Evolutionary conservation across 2,113 vertebrate species (phyloP).

Genomic region (Odontesthes bonariensis): DNA sequence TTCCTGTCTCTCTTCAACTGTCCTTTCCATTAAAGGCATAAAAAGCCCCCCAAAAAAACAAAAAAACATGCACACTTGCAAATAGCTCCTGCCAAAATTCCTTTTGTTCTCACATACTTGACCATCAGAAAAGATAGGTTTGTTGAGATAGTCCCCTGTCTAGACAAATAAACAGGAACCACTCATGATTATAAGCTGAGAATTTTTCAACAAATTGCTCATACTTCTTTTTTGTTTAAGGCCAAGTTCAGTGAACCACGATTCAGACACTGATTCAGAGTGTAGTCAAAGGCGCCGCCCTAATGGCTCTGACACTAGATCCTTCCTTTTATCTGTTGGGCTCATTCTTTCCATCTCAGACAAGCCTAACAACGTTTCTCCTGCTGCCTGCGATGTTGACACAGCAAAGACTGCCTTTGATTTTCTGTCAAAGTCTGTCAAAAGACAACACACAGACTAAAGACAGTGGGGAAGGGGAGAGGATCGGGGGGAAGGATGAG

Average conservation of each 20-base stretch:
- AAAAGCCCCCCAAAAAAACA: too few species aligned
- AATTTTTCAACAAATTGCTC: slow-evolving; percentile 25
- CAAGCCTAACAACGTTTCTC: slow-evolving; percentile 23
- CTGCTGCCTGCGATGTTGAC: slow-evolving; percentile 52
- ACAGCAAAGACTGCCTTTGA: slow-evolving; percentile 57
- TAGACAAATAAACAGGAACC: slow-evolving; percentile 13
- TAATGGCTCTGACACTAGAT: slow-evolving; percentile 48
- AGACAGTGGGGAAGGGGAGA: not conserved
- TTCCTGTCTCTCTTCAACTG: too few species aligned
- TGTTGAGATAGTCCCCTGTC: not conserved
- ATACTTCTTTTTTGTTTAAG: not conserved
- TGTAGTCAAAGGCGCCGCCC: slow-evolving; percentile 7
- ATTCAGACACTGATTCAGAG: slow-evolving; percentile 12
- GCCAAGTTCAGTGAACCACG: slow-evolving; percentile 40
- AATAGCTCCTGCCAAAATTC: not conserved
- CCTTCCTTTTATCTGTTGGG: slow-evolving; percentile 51
- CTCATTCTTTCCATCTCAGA: slow-evolving; percentile 58
- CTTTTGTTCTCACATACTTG: too few species aligned
- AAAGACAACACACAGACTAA: slow-evolving; percentile 35
- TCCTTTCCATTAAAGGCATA: too few species aligned
- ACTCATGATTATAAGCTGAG: not conserved
- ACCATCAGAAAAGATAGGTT: not conserved
- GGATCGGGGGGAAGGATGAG: not conserved
- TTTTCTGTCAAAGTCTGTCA: slow-evolving; percentile 54
- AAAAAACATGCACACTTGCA: too few species aligned